Evolutionary conservation across 2,113 vertebrate genomes (phyloP).

Genomic region (Mixornis gularis): DNA sequence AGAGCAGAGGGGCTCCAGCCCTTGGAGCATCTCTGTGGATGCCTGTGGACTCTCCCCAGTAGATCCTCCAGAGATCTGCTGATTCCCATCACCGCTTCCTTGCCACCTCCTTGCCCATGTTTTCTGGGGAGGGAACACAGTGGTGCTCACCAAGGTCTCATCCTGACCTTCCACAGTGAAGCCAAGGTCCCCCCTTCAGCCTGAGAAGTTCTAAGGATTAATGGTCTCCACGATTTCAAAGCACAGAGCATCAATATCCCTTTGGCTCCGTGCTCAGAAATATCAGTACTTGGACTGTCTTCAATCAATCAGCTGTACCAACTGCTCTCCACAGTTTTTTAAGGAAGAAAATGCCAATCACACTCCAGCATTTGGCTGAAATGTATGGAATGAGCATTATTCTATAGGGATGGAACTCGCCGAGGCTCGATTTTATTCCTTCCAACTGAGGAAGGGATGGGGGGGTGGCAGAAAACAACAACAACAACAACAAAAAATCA

Average conservation of each 20-base stretch:
- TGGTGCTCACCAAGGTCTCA: background rate
- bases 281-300: constrained; percentile 13
- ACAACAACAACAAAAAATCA: background rate
- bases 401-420: background rate
- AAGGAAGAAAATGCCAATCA: background rate
- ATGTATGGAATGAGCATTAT: background rate
- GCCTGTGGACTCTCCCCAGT: background rate
- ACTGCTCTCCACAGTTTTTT: background rate
- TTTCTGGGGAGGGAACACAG: background rate
- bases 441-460: background rate
- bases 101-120: background rate
- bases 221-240: background rate
- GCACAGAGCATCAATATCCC: background rate
- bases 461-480: too few relatives aligned
- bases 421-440: constrained; percentile 18
- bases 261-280: background rate
- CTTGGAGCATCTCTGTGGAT: fast-evolving
- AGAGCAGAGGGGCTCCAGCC: background rate
- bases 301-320: constrained; percentile 41
- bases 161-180: background rate
- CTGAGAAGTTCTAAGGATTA: background rate
- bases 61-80: background rate
- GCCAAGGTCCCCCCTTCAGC: background rate
- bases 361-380: background rate
- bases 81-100: background rate